A percentile compares a stretch with the other conserved stretches of the same genome.
These are phyloP conservation scores for Andrena dorsata DNA, from an alignment of 2,888 invertebrate genomes.

Conservation along the genomic window DNA sequence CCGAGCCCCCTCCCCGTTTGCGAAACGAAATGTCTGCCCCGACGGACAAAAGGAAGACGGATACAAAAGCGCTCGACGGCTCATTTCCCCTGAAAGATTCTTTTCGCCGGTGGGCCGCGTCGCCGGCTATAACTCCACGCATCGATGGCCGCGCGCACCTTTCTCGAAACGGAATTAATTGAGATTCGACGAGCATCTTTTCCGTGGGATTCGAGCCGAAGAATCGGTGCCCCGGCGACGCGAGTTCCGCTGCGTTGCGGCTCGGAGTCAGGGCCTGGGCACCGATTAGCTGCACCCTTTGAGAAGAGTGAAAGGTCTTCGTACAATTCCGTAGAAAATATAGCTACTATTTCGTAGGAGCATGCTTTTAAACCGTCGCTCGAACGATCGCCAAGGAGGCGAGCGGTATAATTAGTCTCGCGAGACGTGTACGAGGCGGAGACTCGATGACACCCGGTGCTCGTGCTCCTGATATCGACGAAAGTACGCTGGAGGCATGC, in stretches of 20 bases:
- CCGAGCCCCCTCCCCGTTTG: conserved; percentile 10
- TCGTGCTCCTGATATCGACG: conserved; percentile 13
- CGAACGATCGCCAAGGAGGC: neutral
- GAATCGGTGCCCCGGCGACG: conserved; percentile 13
- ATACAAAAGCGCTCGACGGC: conserved; percentile 72
- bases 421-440: neutral
- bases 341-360: neutral
- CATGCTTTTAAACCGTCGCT: neutral
- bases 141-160: conserved; percentile 54
- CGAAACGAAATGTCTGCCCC: conserved; percentile 45
- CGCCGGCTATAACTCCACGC: conserved; percentile 54
- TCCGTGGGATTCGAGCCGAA: conserved; percentile 36
- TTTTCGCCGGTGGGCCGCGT: conserved; percentile 53
- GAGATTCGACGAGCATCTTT: conserved; percentile 51
- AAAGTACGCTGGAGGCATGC: conserved; percentile 34
- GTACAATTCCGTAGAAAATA: neutral
- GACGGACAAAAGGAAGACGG: conserved; percentile 63
- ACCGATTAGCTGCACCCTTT: conserved; percentile 5
- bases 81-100: conserved; percentile 75
- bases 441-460: neutral
- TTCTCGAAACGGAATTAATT: conserved; percentile 57
- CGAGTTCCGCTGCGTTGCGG: neutral
- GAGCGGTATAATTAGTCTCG: neutral
- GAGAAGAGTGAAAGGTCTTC: neutral
- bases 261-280: conserved; percentile 8